A percentile compares a stretch with the other conserved stretches of the same genome.
phyloP scores from a whole-genome alignment of 2,113 vertebrate species.

The Ictidomys tridecemlineatus region DNA sequence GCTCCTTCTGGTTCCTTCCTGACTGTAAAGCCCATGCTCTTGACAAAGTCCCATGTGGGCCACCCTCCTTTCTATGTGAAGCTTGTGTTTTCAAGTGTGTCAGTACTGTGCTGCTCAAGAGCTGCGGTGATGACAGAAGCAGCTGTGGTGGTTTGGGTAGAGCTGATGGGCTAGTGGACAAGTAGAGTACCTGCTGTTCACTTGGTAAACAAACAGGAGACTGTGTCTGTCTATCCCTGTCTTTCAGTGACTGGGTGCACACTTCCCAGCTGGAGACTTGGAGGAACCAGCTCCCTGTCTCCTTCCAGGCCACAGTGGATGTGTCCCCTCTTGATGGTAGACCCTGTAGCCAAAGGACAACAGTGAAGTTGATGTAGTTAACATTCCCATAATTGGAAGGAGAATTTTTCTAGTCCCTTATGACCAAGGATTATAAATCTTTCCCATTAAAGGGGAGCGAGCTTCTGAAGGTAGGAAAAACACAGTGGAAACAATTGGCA shows the following conservation, averaged over 20 bases:
- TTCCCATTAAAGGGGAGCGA: constrained; percentile 43
- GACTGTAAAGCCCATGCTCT: background rate
- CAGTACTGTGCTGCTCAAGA: background rate
- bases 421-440: constrained; percentile 79
- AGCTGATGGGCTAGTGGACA: background rate
- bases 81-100: too few species aligned
- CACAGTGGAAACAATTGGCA: constrained; percentile 70
- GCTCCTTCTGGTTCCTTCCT: background rate
- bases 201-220: background rate
- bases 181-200: fast-evolving
- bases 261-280: background rate
- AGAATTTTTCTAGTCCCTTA: constrained; percentile 76
- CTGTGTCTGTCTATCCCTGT: fast-evolving
- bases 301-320: fast-evolving
- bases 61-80: background rate
- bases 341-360: constrained; percentile 38
- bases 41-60: fast-evolving
- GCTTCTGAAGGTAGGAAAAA: constrained; percentile 16
- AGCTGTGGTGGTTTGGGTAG: background rate
- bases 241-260: background rate
- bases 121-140: background rate
- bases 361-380: constrained; percentile 65
- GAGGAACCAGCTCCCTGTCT: background rate
- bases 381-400: constrained; percentile 82
- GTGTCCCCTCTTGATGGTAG: background rate